Evolutionary conservation across 2,888 invertebrate species (phyloP), one percentile per base, ranked within the genome.

Genomic region (Ormia ochracea): DNA sequence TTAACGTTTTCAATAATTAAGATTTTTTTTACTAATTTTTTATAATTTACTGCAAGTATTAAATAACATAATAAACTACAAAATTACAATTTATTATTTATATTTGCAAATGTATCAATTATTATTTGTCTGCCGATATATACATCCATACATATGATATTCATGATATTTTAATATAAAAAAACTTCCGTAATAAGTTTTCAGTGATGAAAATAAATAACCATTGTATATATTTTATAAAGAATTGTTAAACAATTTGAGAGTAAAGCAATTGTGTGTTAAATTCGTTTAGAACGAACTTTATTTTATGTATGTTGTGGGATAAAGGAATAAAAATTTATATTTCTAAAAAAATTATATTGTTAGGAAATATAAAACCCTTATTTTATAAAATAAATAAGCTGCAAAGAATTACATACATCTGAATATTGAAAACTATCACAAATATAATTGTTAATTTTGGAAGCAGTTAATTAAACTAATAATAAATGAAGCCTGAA

Each of bases 161-260:
- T 36, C 48, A 69, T 56, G 58, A 38, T 59, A 28, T 19, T 50
- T 28, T 36, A 36, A 36, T 41, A 69, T 63, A 61, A 52, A 68
- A 45, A 69, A 69, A 69, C n/a, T n/a, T 63, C 54, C 61, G 48
- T 54, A 63, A 69, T 61, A 41, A 59, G 36, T 21, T 69, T 66
- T 66, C 41, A 68, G 70, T 78, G 50, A 56, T 69, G 23, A 59
- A 72, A 78, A 66, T 78, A 61, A 66, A 72, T 69, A 78, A 78
- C 31, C 31, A 56, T 75, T 75, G 54, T 58, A 63, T 69, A 65
- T 58, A 43, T 75, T 75, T 75, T 28, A 45, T 56, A 75, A 76
- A 66, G 61, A 80, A 81, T 81, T 81, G 81, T 81, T 81, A 70
- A 78, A 78, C 81, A 81, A 81, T 81, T 78, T 69, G 50, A 81